These are phyloP conservation scores for Petrophora chlorosata DNA, from an alignment of 2,888 invertebrate species.

Conservation along the genomic window DNA sequence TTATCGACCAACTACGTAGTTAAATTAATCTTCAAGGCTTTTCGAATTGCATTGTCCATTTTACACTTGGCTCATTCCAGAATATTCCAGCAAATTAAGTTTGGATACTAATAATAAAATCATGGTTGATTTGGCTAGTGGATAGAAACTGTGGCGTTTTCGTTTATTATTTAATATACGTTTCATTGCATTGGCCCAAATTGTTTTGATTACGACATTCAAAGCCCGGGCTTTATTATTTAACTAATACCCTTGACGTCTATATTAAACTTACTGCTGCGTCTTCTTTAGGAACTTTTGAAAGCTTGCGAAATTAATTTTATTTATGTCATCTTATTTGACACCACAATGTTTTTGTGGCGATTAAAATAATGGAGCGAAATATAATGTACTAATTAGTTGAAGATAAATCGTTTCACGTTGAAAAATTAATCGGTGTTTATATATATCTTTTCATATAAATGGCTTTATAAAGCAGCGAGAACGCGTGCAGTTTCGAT, in stretches of 20 bases:
- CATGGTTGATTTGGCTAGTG: background rate
- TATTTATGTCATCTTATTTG: constrained; percentile 21
- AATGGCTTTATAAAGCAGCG: constrained; percentile 9
- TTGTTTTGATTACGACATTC: constrained; percentile 61
- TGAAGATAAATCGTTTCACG: constrained; percentile 22
- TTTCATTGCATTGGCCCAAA: constrained; percentile 58
- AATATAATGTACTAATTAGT: constrained; percentile 19
- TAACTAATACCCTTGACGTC: constrained; percentile 43
- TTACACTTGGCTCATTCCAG: too few relatives aligned
- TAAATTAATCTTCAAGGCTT: too few relatives aligned
- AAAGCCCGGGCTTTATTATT: constrained; percentile 44
- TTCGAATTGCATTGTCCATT: too few relatives aligned
- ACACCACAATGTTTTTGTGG: constrained; percentile 10
- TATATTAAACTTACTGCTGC: constrained; percentile 42
- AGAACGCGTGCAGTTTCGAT: constrained; percentile 11
- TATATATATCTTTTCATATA: constrained; percentile 6
- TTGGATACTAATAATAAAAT: background rate
- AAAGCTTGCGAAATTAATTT: constrained; percentile 12
- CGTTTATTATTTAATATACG: background rate
- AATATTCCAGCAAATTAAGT: too few relatives aligned
- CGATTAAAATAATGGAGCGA: constrained; percentile 10
- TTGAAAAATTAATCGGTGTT: constrained; percentile 20
- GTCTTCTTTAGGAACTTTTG: constrained; percentile 28
- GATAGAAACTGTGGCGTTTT: background rate
- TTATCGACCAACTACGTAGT: constrained; percentile 1